Evolutionary conservation across 2,888 invertebrate genomes (phyloP).

Genomic region (Neoaliturus tenellus): DNA sequence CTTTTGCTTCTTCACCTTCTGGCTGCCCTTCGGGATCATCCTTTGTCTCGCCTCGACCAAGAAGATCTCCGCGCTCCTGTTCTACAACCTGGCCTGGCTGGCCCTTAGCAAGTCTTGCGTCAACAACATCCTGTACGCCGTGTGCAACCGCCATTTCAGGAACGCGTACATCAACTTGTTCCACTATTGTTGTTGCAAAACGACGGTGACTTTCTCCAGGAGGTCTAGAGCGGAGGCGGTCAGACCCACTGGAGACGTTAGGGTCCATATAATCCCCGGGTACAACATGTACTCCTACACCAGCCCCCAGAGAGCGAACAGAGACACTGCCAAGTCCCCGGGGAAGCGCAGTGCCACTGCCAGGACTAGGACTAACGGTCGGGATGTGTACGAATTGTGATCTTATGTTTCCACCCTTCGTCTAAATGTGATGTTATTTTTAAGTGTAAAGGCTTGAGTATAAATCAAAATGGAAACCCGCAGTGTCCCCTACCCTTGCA

Average conservation of each 20-base stretch:
- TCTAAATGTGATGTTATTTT: not conserved
- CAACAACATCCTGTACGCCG: constrained; percentile 80
- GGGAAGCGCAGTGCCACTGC: constrained; percentile 60
- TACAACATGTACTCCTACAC: constrained; percentile 81
- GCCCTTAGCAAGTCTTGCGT: constrained; percentile 82
- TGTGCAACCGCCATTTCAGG: constrained; percentile 81
- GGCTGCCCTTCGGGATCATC: constrained; percentile 82
- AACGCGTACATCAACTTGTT: constrained; percentile 84
- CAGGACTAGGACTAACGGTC: constrained; percentile 73
- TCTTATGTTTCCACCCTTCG: constrained; percentile 13
- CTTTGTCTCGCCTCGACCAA: constrained; percentile 76
- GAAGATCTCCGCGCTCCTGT: constrained; percentile 74
- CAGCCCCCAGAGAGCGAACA: constrained; percentile 75
- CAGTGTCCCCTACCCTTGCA: not conserved
- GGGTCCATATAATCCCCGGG: constrained; percentile 85
- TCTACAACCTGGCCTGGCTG: constrained; percentile 82
- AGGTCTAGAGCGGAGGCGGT: constrained; percentile 76
- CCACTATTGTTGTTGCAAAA: constrained; percentile 89
- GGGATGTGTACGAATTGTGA: constrained; percentile 76
- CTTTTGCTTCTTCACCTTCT: constrained; percentile 77
- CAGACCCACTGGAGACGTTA: constrained; percentile 78
- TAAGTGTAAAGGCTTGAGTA: constrained; percentile 29
- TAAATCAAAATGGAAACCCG: constrained; percentile 19
- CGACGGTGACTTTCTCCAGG: constrained; percentile 80
- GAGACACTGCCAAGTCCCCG: constrained; percentile 63